Evolutionary conservation across 2,888 invertebrate species (phyloP), one percentile per base, ranked within the genome.

Genomic region (Parnassius mnemosyne): DNA sequence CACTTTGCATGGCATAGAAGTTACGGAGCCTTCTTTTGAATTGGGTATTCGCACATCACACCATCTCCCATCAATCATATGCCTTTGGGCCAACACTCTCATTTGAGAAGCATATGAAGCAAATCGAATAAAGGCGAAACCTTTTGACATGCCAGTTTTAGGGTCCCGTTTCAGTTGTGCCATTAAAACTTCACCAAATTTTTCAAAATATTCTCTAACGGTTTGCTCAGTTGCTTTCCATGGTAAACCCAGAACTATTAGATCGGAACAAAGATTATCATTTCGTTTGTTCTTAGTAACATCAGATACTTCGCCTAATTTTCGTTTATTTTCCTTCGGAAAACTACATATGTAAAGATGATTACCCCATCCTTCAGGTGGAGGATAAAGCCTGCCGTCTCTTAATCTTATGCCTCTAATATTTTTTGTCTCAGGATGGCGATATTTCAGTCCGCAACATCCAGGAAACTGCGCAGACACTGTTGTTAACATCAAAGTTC

Each of bases 11-110:
- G 95, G 95, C 82, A 95, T 94, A 70, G 95, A 94, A 70, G 94
- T 94, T 59, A 94, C 92, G 70, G 94, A 93, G 55, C 94, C 95
- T 89, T 95, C 93, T 87, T 97, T 98, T 41, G 97, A 98, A 85
- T 98, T 98, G 50, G 99, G 99, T 86, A 99, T 97, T 92, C 98
- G 97, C 10, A 99, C 99, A 92, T 99, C 99, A 92, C 99, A 99
- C 97, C 98, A 98, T 74, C 99, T 93, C 0, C 98, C 98, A 91
- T 99, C 99, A 74, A 99, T 99, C 93, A 98, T 96, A 87, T 99
- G 98, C 69, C 98, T 94, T 81, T 98, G 97, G 10, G 97, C 95
- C 68, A 99, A 93, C 53, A 98, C 99, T 80, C 98, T 94, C 92
- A 97, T 95, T 87, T 99, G 99, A 62, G 97, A 96, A 76, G 98